Base-by-base conservation (phyloP, 2,797 vertebrate genomes). In the Chaetodon trifasciatus region DNA sequence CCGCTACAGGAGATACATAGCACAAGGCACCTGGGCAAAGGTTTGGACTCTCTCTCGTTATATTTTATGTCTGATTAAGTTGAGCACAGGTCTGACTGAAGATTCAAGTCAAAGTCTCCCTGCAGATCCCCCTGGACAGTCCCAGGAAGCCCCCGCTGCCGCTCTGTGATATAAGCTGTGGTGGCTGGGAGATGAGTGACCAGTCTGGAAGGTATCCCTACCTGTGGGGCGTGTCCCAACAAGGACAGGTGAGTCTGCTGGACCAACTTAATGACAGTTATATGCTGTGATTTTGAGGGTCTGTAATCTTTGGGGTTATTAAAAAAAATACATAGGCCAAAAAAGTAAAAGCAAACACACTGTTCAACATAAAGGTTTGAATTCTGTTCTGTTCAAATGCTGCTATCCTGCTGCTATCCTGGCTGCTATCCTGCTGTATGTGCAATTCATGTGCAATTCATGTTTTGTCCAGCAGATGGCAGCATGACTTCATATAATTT, bases 171-270 rank as follows among this genome's bases (percentile, higher is more conserved):
- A 96, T 99, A 88, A 98, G 97, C 21, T 91, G 97, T 5, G 98
- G 98, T 1, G 98, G 98, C 0, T 98, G 98, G 97, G 97, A 98
- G 75, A 93, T 99, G 94, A 97, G 96, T 0, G 97, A 98, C 4
- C 96, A 97, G 81, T 97, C 97, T 0, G 94, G 95, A 21, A 96
- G 96, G 53, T 96, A 93, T 66, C 94, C 98, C 0, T 98, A 97
- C 1, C 95, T 99, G 47, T 99, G 98, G 98, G 96, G 96, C 0
- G 98, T 99, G 76, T 97, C 98, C 76, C 95, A 99, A 55, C 98
- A 99, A 92, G 98, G 98, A 78, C 97, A 96, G 97, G 98, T 99
- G 60, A 82, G 91, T 84, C 32, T 13, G 4, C 23, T 47, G 32
- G 6, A 46, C 9, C 24, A 39, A 4, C 23, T 44, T 44, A 44